These are phyloP conservation scores for Parthenolecanium corni DNA, from an alignment of 2,888 invertebrate species.

Conservation along the genomic window DNA sequence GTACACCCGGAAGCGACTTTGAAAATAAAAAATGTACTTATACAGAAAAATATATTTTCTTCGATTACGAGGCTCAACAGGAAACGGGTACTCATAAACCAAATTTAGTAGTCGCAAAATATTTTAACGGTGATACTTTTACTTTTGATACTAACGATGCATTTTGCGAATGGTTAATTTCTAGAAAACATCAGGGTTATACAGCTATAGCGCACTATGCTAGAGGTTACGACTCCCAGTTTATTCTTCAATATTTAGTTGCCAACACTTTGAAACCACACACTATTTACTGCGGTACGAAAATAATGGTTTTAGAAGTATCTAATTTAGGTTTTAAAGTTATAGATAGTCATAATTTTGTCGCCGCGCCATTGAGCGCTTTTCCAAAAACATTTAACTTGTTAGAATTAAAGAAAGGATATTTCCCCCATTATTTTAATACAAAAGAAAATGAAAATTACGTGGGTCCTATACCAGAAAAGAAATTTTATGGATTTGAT, in stretches of 20 bases:
- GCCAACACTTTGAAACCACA: conserved; percentile 12
- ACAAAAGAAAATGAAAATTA: conserved; percentile 33
- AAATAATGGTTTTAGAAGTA: conserved; percentile 17
- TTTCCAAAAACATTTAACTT: conserved; percentile 32
- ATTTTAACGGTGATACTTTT: conserved; percentile 29
- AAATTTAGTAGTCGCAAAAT: conserved; percentile 28
- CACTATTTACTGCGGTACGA: conserved; percentile 21
- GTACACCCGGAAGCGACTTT: background rate
- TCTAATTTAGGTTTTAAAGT: conserved; percentile 1
- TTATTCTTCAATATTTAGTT: conserved; percentile 16
- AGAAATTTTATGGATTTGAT: conserved; percentile 31
- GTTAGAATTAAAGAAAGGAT: conserved; percentile 32
- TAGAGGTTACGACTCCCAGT: conserved; percentile 11
- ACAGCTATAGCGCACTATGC: conserved; percentile 27
- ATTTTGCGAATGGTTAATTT: conserved; percentile 16
- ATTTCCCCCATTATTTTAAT: conserved; percentile 31
- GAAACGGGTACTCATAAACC: conserved; percentile 8
- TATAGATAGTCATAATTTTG: conserved; percentile 29
- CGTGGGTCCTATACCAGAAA: conserved; percentile 32
- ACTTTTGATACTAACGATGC: conserved; percentile 28
- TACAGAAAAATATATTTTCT: conserved; percentile 29
- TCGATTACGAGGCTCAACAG: conserved; percentile 30
- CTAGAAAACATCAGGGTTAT: conserved; percentile 30
- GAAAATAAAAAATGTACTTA: conserved; percentile 21
- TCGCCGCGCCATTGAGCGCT: conserved; percentile 30